A percentile compares a stretch with the other conserved stretches of the same genome.
Evolutionary conservation across 2,797 vertebrate species (phyloP).

Genomic region (Microctenopoma steveboyesi): DNA sequence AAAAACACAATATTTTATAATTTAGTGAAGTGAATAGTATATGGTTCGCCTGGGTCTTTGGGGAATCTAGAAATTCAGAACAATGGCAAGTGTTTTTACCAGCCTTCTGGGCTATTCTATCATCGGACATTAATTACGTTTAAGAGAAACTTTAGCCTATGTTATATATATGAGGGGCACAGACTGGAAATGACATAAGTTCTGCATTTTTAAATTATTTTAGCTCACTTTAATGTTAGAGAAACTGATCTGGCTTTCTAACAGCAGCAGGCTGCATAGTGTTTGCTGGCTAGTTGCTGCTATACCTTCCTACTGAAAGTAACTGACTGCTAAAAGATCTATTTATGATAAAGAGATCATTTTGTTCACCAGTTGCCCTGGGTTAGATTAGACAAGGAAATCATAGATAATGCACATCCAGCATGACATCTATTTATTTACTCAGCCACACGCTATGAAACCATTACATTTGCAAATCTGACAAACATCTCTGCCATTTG

Average conservation of each 20-base stretch:
- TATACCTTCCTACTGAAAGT: neutral
- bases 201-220: no score
- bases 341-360: conserved; percentile 15
- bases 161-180: no score
- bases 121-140: no score
- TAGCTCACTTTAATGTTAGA: no score
- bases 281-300: neutral
- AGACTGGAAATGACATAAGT: no score
- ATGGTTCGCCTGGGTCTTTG: neutral
- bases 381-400: conserved; percentile 27
- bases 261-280: no score
- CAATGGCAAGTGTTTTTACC: neutral
- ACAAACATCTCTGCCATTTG: conserved; percentile 52
- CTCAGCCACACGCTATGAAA: conserved; percentile 38
- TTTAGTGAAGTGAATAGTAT: neutral
- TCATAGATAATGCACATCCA: conserved; percentile 41
- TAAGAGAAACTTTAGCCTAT: neutral
- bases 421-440: conserved; percentile 44
- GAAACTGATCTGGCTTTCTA: no score
- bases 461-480: conserved; percentile 51
- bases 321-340: neutral
- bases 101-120: no score
- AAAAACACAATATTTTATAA: neutral
- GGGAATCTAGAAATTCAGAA: no score
- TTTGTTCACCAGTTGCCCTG: neutral